Evolutionary conservation across 2,888 invertebrate species (phyloP).

Genomic region (Kuschelorhynchus macadamiae): DNA sequence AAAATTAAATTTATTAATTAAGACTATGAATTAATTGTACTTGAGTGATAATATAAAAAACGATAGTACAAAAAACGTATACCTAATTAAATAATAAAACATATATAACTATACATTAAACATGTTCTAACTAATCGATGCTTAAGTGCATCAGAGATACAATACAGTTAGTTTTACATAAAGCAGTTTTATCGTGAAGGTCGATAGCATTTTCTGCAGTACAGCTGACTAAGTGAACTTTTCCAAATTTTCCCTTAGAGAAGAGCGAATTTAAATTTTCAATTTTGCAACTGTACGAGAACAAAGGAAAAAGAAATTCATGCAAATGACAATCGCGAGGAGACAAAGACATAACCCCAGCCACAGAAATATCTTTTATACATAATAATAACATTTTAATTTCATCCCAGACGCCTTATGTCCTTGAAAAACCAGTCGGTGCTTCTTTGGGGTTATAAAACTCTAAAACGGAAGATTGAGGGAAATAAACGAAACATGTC

Average conservation of each 20-base stretch:
- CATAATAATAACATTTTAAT: slow-evolving; percentile 50
- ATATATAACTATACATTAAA: no score
- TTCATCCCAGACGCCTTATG: slow-evolving; percentile 47
- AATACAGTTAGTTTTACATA: slow-evolving; percentile 1
- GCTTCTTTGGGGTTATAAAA: slow-evolving; percentile 56
- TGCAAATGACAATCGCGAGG: slow-evolving; percentile 26
- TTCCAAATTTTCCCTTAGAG: slow-evolving; percentile 9
- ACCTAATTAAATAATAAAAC: no score
- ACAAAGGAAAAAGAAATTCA: slow-evolving; percentile 31
- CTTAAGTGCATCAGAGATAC: neutral
- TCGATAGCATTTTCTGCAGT: slow-evolving; percentile 22
- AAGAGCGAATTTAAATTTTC: slow-evolving; percentile 19
- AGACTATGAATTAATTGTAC: no score
- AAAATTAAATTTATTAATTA: no score
- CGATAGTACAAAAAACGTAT: no score
- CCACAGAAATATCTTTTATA: slow-evolving; percentile 37
- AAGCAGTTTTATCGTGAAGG: neutral
- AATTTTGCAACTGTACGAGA: slow-evolving; percentile 15
- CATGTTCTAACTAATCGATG: no score
- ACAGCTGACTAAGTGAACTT: slow-evolving; percentile 6
- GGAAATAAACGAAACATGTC: slow-evolving; percentile 63
- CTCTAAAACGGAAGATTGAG: slow-evolving; percentile 58
- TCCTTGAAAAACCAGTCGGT: slow-evolving; percentile 52
- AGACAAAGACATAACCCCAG: slow-evolving; percentile 31
- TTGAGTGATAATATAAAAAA: no score